These are phyloP conservation scores for Euthynnus affinis DNA, from an alignment of 2,797 vertebrate species.

Conservation along the genomic window DNA sequence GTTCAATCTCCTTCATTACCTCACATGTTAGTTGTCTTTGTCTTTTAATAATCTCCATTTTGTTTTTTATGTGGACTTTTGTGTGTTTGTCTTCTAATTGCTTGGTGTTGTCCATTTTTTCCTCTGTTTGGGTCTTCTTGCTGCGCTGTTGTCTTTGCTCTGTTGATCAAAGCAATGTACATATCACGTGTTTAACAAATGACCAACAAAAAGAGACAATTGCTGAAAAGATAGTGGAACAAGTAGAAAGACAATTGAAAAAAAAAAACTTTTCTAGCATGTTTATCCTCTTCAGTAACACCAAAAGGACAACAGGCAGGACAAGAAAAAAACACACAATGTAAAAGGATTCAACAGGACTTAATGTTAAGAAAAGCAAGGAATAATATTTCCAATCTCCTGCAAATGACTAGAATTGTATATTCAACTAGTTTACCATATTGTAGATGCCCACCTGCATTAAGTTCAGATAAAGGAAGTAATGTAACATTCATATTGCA, in stretches of 20 bases:
- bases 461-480: no score
- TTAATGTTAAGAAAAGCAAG: no score
- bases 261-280: neutral
- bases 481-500: no score
- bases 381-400: no score
- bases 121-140: slow-evolving; percentile 63
- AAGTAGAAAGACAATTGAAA: neutral
- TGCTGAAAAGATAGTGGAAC: neutral
- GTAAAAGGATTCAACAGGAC: neutral
- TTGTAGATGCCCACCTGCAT: no score
- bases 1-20: slow-evolving; percentile 68
- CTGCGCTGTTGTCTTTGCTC: slow-evolving; percentile 65
- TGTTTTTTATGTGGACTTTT: slow-evolving; percentile 35
- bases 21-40: slow-evolving; percentile 60
- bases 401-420: no score
- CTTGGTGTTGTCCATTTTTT: slow-evolving; percentile 44
- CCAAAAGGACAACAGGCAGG: neutral
- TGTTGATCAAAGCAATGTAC: slow-evolving; percentile 51
- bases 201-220: neutral
- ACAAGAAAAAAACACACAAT: neutral
- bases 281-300: no score
- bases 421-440: no score
- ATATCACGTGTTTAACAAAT: slow-evolving; percentile 20
- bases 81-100: slow-evolving; percentile 45
- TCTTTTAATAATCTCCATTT: slow-evolving; percentile 64